phyloP scores from a whole-genome alignment of 2,797 vertebrate species.

The Sebastes nivosus region DNA sequence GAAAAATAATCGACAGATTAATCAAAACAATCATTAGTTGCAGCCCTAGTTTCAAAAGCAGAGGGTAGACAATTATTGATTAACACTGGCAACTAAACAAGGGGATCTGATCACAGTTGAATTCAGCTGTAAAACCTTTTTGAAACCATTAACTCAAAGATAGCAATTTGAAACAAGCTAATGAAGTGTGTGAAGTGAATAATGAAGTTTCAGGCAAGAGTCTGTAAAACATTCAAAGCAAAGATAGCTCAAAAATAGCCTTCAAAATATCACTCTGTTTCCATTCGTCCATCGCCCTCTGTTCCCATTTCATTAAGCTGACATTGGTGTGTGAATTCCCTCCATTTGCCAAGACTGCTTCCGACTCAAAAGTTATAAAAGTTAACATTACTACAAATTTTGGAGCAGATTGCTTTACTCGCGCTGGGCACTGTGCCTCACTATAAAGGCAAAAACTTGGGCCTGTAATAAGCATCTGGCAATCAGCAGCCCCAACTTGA shows the following conservation, averaged over 20 bases:
- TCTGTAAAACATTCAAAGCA: not conserved
- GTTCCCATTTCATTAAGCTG: not conserved
- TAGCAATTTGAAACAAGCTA: not conserved
- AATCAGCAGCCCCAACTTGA: not conserved
- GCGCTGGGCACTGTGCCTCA: not conserved
- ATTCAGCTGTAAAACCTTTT: not conserved
- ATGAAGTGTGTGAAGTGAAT: slow-evolving; percentile 3
- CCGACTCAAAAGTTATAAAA: not conserved
- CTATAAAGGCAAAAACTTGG: not conserved
- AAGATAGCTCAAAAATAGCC: not conserved
- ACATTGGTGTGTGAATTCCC: not conserved
- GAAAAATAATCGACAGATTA: too few relatives aligned
- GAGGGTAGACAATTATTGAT: not conserved
- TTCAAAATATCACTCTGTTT: not conserved
- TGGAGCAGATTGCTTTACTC: not conserved
- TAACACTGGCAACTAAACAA: not conserved
- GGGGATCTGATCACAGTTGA: not conserved
- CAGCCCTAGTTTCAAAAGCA: not conserved
- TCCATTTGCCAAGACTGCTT: not conserved
- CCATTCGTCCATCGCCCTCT: not conserved
- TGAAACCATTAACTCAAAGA: not conserved
- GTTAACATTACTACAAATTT: not conserved
- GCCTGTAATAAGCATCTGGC: not conserved
- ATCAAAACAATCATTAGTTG: too few relatives aligned
- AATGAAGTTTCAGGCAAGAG: not conserved